Conservation (phyloP, 1,140 invertebrate genomes). For the Diorhabda sublineata region DNA sequence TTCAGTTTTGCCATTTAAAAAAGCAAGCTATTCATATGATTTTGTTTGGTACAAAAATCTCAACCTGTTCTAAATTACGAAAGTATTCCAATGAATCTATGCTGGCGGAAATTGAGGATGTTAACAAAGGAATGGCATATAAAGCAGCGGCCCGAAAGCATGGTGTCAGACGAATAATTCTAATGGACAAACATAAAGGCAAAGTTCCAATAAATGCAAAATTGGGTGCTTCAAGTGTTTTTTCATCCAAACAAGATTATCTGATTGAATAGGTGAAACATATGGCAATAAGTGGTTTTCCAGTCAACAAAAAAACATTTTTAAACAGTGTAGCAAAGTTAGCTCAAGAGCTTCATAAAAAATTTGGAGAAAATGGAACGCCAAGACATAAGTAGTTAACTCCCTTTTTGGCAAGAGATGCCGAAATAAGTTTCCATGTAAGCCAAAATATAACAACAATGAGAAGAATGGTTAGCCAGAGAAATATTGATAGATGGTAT, state of each 20-base stretch:
- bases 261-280: background rate
- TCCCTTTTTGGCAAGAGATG: background rate
- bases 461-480: background rate
- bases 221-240: background rate
- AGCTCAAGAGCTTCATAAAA: background rate
- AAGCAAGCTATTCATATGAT: no score
- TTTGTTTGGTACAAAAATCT: no score
- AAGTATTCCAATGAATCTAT: constrained; percentile 9
- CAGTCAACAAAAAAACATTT: constrained; percentile 7
- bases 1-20: no score
- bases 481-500: background rate
- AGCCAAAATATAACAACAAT: background rate
- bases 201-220: constrained; percentile 2
- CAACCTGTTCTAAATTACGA: no score
- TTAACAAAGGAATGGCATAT: background rate
- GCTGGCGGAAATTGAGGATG: constrained; percentile 10
- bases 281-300: background rate
- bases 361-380: background rate
- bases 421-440: background rate
- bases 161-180: background rate
- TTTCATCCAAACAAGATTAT: background rate
- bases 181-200: constrained; percentile 17
- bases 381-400: constrained; percentile 13
- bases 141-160: constrained; percentile 4
- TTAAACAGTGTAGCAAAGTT: constrained; percentile 6